Evolutionary conservation across 2,113 vertebrate species (phyloP), one percentile per base, ranked within the genome.

Genomic region (Pyxicephalus adspersus): DNA sequence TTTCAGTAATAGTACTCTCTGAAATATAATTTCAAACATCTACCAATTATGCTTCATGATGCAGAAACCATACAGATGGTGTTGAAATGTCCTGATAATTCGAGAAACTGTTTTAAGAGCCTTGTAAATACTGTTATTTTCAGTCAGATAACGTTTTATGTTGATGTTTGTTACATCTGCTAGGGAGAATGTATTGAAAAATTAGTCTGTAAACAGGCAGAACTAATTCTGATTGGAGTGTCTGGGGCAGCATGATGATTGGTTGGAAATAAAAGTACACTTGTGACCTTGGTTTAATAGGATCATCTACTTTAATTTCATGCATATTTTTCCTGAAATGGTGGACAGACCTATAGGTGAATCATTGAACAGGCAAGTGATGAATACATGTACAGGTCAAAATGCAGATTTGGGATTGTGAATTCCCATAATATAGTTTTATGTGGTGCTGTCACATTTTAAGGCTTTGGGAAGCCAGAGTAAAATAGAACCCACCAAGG

Each of bases 131-230:
- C 66, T 63, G 34, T 71, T 63, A 71, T 80, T 71, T 71, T 63
- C 66, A 71, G 23, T 38, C 29, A 71, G 31, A 79, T 70, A 28
- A 61, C 51, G 34, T 54, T 71, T 80, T 71, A 80, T 80, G 77
- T 63, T 70, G 57, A 51, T 70, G 77, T 71, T 71, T 80, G 77
- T 52, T 80, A 61, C 77, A 80, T 80, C 77, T 63, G 77, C 66
- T 58, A 58, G 57, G 23, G 54, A 28, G 52, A 61, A 71, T 51
- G 22, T 70, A 52, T 61, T 52, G 25, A 58, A 79, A 57, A 70
- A 78, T 67, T 63, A 51, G 26, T 22, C 57, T 80, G 34, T 50
- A 71, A 80, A 80, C 34, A 71, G 57, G 57, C 66, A 71, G 57
- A 72, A 71, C 66, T 61, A 80, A 80, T 79, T 54, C 77, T 68